Conservation (phyloP, 2,888 invertebrate genomes). For the Leptopilina drosophilae region DNA sequence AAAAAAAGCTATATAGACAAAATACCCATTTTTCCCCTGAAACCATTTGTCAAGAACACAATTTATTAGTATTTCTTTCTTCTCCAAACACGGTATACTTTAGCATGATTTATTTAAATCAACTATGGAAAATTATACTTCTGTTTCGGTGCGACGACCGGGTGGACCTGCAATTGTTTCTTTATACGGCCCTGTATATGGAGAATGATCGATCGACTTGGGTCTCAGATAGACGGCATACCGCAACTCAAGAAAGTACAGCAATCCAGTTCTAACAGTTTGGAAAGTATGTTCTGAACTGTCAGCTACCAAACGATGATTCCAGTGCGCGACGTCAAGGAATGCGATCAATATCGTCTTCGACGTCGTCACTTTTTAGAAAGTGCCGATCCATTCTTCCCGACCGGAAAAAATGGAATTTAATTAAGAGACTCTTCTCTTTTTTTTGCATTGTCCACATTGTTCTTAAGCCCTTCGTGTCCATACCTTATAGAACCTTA, state of each 20-base stretch:
- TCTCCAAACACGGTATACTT: too few relatives aligned
- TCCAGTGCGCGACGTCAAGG: conserved; percentile 35
- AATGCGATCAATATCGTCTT: conserved; percentile 33
- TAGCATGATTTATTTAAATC: too few relatives aligned
- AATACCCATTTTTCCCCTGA: too few relatives aligned
- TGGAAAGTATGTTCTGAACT: conserved; percentile 34
- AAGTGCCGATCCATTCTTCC: conserved; percentile 32
- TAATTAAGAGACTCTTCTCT: conserved; percentile 35
- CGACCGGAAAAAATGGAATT: conserved; percentile 32
- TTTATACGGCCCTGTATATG: conserved; percentile 55
- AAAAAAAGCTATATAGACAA: too few relatives aligned
- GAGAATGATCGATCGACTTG: conserved; percentile 64
- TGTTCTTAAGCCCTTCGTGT: not conserved
- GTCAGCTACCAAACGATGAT: conserved; percentile 40
- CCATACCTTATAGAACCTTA: too few relatives aligned
- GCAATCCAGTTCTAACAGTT: conserved; percentile 38
- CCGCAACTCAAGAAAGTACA: conserved; percentile 17
- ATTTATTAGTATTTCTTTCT: too few relatives aligned
- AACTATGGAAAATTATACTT: too few relatives aligned
- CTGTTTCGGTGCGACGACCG: too few relatives aligned
- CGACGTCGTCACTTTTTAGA: conserved; percentile 41
- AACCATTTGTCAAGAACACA: too few relatives aligned
- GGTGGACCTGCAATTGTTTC: conserved; percentile 58
- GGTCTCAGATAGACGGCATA: conserved; percentile 38
- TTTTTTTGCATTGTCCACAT: conserved; percentile 32